Base-by-base conservation (phyloP, 2,888 invertebrate genomes). In the Trissolcus brochymenae region DNA sequence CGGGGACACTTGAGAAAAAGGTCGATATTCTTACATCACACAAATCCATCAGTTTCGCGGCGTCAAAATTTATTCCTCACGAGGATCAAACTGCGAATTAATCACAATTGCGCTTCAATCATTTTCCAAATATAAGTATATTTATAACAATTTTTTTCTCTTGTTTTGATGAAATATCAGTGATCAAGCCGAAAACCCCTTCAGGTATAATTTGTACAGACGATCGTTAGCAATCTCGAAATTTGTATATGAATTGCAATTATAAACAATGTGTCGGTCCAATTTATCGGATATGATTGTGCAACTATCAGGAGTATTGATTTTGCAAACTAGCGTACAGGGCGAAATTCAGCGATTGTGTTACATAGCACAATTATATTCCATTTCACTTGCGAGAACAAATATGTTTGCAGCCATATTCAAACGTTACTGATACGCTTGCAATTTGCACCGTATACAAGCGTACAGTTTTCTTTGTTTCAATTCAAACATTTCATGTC, bases 291-390 rank as follows among this genome's bases (percentile, higher is more conserved):
- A 64, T 68, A 75, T 68, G 68, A 76, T 66, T 70, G 46, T 46
- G 51, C n/a, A n/a, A n/a, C n/a, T 46, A 35, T 53, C 55, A 21
- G 19, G 50, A 50, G 17, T 76, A 70, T 76, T 71, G 70, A 70
- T 76, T 76, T 71, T 66, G 49, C 51, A 76, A 56, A 65, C 61
- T 35, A 35, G 35, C 35, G 35, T 35, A 35, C 35, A 35, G 35
- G 0, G 35, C 35, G 35, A 35, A 35, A 35, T 35, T 35, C 35
- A 35, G 66, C 53, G 66, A 71, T 61, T 71, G 66, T 51, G 66
- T 70, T 76, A 61, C 76, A 66, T 53, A 71, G 71, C 55, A 65
- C 71, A 76, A 76, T 76, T 76, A 76, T 65, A 65, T 76, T 76
- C 71, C 66, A 61, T 71, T 70, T 70, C 51, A 65, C 55, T 76